Evolutionary conservation across 2,888 invertebrate species (phyloP), one percentile per base, ranked within the genome.

Genomic region (Eilema griseolum): DNA sequence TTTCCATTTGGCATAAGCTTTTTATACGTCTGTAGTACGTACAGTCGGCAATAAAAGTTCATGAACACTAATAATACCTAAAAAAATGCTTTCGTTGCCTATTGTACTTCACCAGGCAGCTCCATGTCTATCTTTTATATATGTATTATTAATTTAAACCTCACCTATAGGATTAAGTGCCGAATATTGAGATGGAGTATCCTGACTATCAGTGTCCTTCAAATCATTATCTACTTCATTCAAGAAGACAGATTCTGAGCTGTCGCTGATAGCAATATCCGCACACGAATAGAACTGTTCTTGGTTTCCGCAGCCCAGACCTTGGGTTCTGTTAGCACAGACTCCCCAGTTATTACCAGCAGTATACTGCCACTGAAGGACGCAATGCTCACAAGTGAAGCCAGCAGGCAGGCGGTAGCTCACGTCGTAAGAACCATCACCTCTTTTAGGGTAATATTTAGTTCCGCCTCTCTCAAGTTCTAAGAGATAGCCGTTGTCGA

Each of bases 201-300:
- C 56, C 8, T 61, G 41, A 60, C 26, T 59, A 11, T 64, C 63
- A 52, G 61, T 69, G 16, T 64, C 71, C n/a, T 26, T 23, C 3
- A 3, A 23, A 16, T 23, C 52, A 16, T 60, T 65, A 0, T 60
- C 63, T 23, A 64, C 33, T 16, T 60, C 68, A 28, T 64, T 69
- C 20, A 52, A 10, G 52, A 52, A 52, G 52, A 52, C 52, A n/a
- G 33, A 57, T 8, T 24, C 66, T 26, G 23, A 8, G n/a, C 82
- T 70, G 63, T 96, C 95, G 3, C 96, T 96, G 37, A 98, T 97
- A 10, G 96, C 89, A 46, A 98, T 96, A 84, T 98, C 98, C 0
- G 98, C 96, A 82, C 98, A 98, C 0, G 97, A 97, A 1, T 98
- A 96, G 86, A 98, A 98, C 80, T 97, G 97, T 89, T 98, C 98